phyloP scores from a whole-genome alignment of 2,113 vertebrate genomes.

The Glaucomys volans region DNA sequence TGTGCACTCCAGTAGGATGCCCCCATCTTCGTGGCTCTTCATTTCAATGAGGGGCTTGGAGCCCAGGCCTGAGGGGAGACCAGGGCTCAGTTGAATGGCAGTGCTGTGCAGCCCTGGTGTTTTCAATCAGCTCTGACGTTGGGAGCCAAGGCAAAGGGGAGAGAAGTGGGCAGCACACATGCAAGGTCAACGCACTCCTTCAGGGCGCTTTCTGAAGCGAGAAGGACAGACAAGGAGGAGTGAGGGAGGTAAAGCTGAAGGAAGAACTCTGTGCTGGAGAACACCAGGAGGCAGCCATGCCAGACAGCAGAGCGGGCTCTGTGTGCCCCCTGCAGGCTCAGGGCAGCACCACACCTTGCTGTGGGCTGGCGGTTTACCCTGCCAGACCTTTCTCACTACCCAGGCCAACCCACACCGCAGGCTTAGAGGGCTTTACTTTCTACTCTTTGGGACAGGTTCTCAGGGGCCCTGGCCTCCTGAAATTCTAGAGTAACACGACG shows the following conservation, averaged over 20 bases:
- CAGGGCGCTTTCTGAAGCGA: background rate
- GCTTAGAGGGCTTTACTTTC: background rate
- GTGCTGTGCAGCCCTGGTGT: background rate
- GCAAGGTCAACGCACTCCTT: background rate
- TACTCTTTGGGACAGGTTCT: background rate
- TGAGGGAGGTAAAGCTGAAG: background rate
- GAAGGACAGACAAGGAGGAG: background rate
- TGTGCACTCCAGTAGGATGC: constrained; percentile 67
- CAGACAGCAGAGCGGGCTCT: background rate
- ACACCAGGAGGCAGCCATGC: background rate
- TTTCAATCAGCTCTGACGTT: background rate
- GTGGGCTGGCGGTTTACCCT: background rate
- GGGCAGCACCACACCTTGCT: background rate
- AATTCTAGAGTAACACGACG: background rate
- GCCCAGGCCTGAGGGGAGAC: constrained; percentile 67
- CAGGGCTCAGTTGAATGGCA: background rate
- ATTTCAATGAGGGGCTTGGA: constrained; percentile 63
- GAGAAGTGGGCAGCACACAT: background rate
- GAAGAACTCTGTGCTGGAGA: background rate
- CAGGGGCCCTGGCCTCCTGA: background rate
- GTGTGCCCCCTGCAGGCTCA: background rate
- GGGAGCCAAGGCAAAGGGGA: background rate
- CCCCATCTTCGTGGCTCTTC: constrained; percentile 2
- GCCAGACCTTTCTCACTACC: background rate
- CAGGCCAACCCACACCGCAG: background rate